Evolutionary conservation across 2,797 vertebrate genomes (phyloP), one percentile per base, ranked within the genome.

Genomic region (Perodicticus potto): DNA sequence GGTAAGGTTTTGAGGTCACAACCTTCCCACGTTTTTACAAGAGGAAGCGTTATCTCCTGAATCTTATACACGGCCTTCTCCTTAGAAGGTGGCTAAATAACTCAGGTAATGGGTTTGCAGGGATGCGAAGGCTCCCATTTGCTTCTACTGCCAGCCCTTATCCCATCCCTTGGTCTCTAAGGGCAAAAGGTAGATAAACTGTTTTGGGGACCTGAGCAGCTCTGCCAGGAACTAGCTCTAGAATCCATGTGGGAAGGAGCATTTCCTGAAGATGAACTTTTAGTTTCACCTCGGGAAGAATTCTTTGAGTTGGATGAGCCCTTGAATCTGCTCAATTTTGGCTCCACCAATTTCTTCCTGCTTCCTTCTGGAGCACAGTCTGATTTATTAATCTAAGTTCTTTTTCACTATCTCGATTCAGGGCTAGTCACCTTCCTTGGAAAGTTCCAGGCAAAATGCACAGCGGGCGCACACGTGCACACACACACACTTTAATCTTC

Each of bases 1-100:
- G 99, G 99, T 99, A 96, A 98, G 98, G 88, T 70, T 81, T 34
- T 19, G 82, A 59, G 45, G 40, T 43, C 27, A 37, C 13, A 14
- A 53, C 32, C 8, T 37, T 29, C 70, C 25, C 9, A 1, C 43
- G 23, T 63, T 91, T 86, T 83, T 27, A 65, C n/a, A 23, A 4
- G 78, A 95, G 65, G 61, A 91, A 78, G 70, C 10, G 34, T 23
- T 23, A 22, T 20, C 23, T 29, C 49, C 19, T 45, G 45, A 37
- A 27, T 82, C 55, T 53, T 22, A 59, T 0, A 27, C 45, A 34
- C 2, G 2, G 5, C 40, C 37, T 61, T 85, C 17, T 43, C 32
- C 29, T 45, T 16, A 73, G 67, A 34, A 84, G 34, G 74, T 72
- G 86, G 45, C 67, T 32, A n/a, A 59, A 77, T 55, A 37, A 93